phyloP scores from a whole-genome alignment of 1,140 invertebrate species.

The Drosophila quadrilineata region DNA sequence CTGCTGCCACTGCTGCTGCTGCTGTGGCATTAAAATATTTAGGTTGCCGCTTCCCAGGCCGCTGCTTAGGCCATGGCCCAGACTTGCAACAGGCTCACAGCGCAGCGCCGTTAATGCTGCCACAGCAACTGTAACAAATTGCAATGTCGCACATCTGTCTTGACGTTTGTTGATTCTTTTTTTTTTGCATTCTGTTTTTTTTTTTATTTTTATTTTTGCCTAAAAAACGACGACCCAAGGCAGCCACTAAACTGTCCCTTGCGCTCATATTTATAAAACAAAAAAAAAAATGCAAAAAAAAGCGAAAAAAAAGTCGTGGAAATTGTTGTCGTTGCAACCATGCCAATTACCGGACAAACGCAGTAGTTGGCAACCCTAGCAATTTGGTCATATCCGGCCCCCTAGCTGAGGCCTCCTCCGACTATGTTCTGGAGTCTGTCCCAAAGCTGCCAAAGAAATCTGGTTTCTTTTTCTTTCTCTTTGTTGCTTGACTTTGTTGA shows the following conservation, averaged over 20 bases:
- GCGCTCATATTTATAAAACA: slow-evolving; percentile 64
- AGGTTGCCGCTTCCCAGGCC: slow-evolving; percentile 55
- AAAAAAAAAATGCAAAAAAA: too few species aligned
- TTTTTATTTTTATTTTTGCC: too few species aligned
- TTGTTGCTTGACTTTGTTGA: too few species aligned
- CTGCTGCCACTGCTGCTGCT: too few species aligned
- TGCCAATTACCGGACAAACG: slow-evolving; percentile 73
- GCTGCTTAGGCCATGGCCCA: slow-evolving; percentile 45
- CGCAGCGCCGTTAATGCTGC: slow-evolving; percentile 65
- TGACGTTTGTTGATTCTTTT: slow-evolving; percentile 68
- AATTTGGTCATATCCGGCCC: slow-evolving; percentile 77
- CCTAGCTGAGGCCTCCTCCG: slow-evolving; percentile 56
- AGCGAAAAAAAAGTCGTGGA: slow-evolving; percentile 41
- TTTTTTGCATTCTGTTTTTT: too few species aligned
- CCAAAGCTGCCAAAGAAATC: slow-evolving; percentile 48
- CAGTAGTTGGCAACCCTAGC: slow-evolving; percentile 74
- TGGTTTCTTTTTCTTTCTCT: slow-evolving; percentile 55
- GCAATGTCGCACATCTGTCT: slow-evolving; percentile 78
- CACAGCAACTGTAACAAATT: slow-evolving; percentile 78
- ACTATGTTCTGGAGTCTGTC: too few species aligned
- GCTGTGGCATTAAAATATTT: slow-evolving; percentile 74
- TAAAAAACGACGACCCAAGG: slow-evolving; percentile 39
- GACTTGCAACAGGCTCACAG: slow-evolving; percentile 8
- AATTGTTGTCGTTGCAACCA: slow-evolving; percentile 36
- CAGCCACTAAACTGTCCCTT: too few species aligned